Conservation (phyloP, 2,888 invertebrate species). For the Elegia similella region DNA sequence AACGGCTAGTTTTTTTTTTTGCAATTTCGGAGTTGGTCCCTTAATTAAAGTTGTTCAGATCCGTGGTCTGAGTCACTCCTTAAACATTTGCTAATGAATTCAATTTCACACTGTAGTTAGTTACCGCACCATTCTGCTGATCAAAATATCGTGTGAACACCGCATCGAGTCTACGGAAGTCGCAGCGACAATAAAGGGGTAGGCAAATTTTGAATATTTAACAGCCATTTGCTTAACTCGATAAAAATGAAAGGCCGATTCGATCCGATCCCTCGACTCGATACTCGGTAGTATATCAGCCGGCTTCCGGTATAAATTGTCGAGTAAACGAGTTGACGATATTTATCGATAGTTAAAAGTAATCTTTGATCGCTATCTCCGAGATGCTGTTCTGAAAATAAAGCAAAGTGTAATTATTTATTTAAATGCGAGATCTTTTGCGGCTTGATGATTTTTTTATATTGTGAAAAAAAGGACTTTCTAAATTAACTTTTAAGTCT, state of each 20-base stretch:
- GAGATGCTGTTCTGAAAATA: conserved; percentile 9
- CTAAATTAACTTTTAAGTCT: no score
- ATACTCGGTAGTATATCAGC: conserved; percentile 43
- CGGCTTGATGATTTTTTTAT: no score
- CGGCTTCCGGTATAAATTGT: conserved; percentile 52
- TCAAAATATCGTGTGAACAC: conserved; percentile 18
- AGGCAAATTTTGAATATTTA: conserved; percentile 66
- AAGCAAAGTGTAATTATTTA: background rate
- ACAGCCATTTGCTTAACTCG: conserved; percentile 39
- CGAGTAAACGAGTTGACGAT: conserved; percentile 24
- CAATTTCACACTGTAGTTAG: no score
- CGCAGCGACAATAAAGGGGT: conserved; percentile 63
- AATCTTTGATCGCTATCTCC: conserved; percentile 24
- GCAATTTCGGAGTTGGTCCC: no score
- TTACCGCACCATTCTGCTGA: no score
- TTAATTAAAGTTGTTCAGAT: no score
- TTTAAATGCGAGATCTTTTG: background rate
- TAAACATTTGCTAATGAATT: no score
- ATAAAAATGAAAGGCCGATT: conserved; percentile 55
- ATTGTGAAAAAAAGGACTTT: no score
- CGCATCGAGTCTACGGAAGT: conserved; percentile 38
- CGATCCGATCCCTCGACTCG: conserved; percentile 40
- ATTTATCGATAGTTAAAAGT: conserved; percentile 38
- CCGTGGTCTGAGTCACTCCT: no score
- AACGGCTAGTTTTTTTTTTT: no score